These are phyloP conservation scores for Apteryx owenii DNA, from an alignment of 2,113 vertebrate genomes.

Conservation along the genomic window DNA sequence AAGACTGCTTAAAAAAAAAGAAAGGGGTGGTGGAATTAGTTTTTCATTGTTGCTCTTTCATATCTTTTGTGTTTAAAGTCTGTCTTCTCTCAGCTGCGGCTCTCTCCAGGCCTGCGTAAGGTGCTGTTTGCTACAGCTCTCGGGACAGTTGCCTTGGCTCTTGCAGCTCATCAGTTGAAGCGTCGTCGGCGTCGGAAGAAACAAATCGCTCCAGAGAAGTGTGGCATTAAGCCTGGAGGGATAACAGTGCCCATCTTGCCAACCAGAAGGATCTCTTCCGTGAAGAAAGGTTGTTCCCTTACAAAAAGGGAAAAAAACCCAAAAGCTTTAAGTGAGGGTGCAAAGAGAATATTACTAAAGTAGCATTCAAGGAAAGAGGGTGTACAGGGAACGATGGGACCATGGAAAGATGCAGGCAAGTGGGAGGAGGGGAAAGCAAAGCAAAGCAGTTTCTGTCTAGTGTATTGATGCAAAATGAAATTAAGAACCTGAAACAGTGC, in stretches of 20 bases:
- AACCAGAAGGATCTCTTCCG: slow-evolving; percentile 82
- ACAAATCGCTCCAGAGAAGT: slow-evolving; percentile 78
- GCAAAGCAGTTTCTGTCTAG: neutral
- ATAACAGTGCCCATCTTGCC: slow-evolving; percentile 85
- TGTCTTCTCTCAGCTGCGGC: slow-evolving; percentile 92
- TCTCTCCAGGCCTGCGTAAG: slow-evolving; percentile 92
- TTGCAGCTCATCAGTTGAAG: slow-evolving; percentile 95
- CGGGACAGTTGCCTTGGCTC: slow-evolving; percentile 92
- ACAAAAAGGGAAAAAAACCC: neutral
- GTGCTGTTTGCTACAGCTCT: slow-evolving; percentile 96
- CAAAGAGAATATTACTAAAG: neutral
- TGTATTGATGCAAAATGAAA: rapidly evolving
- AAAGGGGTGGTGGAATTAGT: neutral
- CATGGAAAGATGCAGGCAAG: neutral
- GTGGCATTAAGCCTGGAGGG: slow-evolving; percentile 78
- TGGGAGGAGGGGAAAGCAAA: neutral
- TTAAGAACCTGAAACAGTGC: neutral
- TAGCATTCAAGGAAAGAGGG: neutral
- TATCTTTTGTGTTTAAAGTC: slow-evolving; percentile 80
- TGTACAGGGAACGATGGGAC: rapidly evolving
- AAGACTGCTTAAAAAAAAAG: neutral
- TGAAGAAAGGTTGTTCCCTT: slow-evolving; percentile 87
- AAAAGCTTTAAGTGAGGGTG: neutral
- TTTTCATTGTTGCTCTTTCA: slow-evolving; percentile 14
- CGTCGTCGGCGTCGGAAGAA: slow-evolving; percentile 90